Conservation (phyloP, 2,888 invertebrate genomes). For the Andrena fulva region DNA sequence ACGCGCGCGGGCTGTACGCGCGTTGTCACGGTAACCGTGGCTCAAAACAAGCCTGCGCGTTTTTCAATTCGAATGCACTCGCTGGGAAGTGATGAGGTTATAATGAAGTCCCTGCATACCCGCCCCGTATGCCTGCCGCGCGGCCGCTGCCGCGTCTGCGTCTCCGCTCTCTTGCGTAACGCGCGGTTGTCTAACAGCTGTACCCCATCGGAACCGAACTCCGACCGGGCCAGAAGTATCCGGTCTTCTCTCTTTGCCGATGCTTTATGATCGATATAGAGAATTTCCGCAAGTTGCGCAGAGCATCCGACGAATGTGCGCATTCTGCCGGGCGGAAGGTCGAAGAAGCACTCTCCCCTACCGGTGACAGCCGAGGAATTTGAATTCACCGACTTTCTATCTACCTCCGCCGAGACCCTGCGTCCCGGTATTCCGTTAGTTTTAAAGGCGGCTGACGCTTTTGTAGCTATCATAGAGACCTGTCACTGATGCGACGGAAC, state of each 20-base stretch:
- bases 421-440: not conserved
- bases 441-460: not conserved
- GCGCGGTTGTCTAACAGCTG: slow-evolving; percentile 43
- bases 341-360: not conserved
- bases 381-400: not conserved
- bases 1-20: slow-evolving; percentile 42
- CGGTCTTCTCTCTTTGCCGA: slow-evolving; percentile 17
- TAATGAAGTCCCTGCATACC: slow-evolving; percentile 71
- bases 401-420: not conserved
- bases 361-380: slow-evolving; percentile 1
- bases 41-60: slow-evolving; percentile 77
- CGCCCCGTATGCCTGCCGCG: slow-evolving; percentile 30
- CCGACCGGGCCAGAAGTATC: not conserved
- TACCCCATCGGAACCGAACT: not conserved
- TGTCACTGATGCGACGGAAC: not conserved
- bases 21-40: slow-evolving; percentile 76
- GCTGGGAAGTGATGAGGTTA: slow-evolving; percentile 75
- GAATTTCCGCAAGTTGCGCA: slow-evolving; percentile 12
- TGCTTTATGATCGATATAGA: slow-evolving; percentile 10
- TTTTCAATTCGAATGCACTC: slow-evolving; percentile 76
- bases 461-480: not conserved
- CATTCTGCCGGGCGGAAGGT: slow-evolving; percentile 13
- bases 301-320: slow-evolving; percentile 27
- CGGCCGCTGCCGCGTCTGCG: slow-evolving; percentile 3
- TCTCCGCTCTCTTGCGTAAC: slow-evolving; percentile 65